Evolutionary conservation across 1,140 invertebrate genomes (phyloP), one percentile per base, ranked within the genome.

Genomic region (Leucophenga varia): DNA sequence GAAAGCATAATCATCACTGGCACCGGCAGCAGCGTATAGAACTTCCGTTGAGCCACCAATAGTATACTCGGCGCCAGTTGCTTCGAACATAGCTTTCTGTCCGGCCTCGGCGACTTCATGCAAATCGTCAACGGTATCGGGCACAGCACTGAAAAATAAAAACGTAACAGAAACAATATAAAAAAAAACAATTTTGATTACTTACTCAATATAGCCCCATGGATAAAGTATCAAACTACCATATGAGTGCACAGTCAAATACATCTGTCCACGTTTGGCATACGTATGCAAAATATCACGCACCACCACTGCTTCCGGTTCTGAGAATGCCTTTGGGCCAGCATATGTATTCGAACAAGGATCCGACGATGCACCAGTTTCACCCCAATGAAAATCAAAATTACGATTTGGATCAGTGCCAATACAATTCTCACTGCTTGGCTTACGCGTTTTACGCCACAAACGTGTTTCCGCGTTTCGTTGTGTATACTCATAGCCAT

Each of bases 221-320:
- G 87, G 87, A 55, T 87, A 86, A 5, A 89, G 60, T 31, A 87
- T 71, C 54, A 82, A 82, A 48, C 82, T 78, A 16, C 84, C 84
- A 56, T 79, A 82, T 36, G 83, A 83, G 49, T 90, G 88, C 12
- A 90, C 57, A 0, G 86, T 83, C 6, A 90, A 69, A 55, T 89
- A 90, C 32, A 86, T 73, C 36, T 81, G 77, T 7, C 84, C 74
- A 1, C 78, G 72, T 2, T 75, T 57, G 5, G 80, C 75, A 30
- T 84, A 70, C 2, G 78, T 76, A 2, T 64, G 49, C 0, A 79
- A 67, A 0, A 75, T 63, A 54, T 80, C 75, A 21, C 76, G 68
- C 47, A 81, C 63, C 1, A 77, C 54, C 12, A 75, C 19, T 10
- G 64, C 77, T 72, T 91, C 89, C 0, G 78, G 68, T 75, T 91